phyloP scores from a whole-genome alignment of 30 jellyfish, hydroid and myxozoan species.

The Pelagia noctiluca region DNA sequence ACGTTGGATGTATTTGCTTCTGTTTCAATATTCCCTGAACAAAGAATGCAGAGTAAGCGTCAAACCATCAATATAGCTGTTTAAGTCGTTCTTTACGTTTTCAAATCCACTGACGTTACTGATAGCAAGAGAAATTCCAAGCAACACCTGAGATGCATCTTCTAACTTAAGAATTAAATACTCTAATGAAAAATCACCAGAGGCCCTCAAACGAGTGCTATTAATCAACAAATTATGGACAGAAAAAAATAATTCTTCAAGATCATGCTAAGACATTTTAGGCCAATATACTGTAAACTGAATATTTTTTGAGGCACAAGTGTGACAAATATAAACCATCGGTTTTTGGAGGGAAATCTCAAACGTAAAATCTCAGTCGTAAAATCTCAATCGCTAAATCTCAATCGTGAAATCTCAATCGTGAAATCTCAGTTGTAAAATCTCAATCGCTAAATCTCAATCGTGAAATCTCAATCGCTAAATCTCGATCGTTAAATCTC shows the following conservation, averaged over 20 bases:
- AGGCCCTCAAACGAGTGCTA: neutral
- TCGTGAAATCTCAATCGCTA: no score
- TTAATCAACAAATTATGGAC: neutral
- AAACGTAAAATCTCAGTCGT: no score
- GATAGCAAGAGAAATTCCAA: constrained; percentile 32
- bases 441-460: no score
- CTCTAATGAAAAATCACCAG: constrained; percentile 43
- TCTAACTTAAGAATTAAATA: constrained; percentile 37
- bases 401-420: no score
- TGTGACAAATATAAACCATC: no score
- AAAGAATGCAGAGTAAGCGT: neutral
- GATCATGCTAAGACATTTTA: constrained; percentile 6
- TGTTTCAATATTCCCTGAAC: neutral
- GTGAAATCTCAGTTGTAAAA: no score
- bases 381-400: no score
- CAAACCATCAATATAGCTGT: neutral
- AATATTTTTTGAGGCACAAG: no score
- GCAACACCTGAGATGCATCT: constrained; percentile 27
- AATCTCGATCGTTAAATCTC: no score
- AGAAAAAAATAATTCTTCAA: neutral
- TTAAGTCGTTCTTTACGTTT: neutral
- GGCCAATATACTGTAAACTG: no score
- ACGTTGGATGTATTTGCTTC: neutral
- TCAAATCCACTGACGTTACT: constrained; percentile 14
- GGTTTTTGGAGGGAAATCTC: no score